phyloP scores from a whole-genome alignment of 1,140 invertebrate genomes.

The Arion vulgaris region DNA sequence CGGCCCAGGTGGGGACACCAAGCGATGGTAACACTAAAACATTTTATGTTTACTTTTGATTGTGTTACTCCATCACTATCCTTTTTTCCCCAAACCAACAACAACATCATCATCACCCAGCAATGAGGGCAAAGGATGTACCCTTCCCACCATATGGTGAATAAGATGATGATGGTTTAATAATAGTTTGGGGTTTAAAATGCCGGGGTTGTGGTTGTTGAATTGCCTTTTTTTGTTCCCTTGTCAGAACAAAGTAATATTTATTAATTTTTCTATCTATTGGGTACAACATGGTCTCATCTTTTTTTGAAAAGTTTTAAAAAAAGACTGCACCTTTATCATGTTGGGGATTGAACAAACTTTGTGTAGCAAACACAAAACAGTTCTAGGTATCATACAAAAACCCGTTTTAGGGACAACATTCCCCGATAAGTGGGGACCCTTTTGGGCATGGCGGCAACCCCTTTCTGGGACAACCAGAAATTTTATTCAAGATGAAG shows the following conservation, averaged over 20 bases:
- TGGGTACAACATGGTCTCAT: too few species aligned
- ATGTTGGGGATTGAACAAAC: too few species aligned
- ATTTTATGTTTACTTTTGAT: not conserved
- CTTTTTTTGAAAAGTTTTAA: too few species aligned
- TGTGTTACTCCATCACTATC: slow-evolving; percentile 24
- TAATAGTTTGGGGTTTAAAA: not conserved
- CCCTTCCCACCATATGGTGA: not conserved
- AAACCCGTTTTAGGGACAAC: too few species aligned
- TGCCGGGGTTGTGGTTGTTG: slow-evolving; percentile 1
- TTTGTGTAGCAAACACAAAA: too few species aligned
- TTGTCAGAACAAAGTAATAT: not conserved
- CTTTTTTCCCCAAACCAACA: not conserved
- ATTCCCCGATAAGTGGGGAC: too few species aligned
- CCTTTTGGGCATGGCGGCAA: too few species aligned
- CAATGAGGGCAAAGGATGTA: slow-evolving; percentile 15
- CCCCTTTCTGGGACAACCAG: too few species aligned
- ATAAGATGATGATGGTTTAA: not conserved
- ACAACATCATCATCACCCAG: slow-evolving; percentile 1
- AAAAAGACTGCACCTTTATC: too few species aligned
- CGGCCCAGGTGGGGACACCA: slow-evolving; percentile 18
- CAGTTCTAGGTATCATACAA: too few species aligned
- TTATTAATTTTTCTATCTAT: too few species aligned
- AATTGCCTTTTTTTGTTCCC: not conserved
- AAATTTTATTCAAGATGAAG: too few species aligned
- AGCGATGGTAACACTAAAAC: slow-evolving; percentile 34